A percentile compares a stretch with the other conserved stretches of the same genome.
These are phyloP conservation scores for Pentalonia nigronervosa DNA, from an alignment of 1,140 invertebrate genomes.

Conservation along the genomic window DNA sequence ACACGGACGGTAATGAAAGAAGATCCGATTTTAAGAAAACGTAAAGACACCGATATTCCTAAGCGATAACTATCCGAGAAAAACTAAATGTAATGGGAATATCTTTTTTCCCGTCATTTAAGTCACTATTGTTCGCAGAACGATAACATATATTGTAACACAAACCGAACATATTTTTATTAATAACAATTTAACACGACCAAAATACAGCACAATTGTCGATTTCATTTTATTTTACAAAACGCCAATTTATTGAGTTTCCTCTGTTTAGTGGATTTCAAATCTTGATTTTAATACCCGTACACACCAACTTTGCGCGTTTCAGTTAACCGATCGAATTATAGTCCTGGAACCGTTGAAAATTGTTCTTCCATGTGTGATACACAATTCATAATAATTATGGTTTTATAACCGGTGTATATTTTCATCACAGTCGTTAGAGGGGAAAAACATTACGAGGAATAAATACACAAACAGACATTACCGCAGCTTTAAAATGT, in stretches of 20 bases:
- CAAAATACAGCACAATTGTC: background rate
- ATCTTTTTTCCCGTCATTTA: background rate
- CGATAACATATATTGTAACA: too few relatives aligned
- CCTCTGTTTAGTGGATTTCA: background rate
- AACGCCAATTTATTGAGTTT: background rate
- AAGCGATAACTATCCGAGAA: too few relatives aligned
- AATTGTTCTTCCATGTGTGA: background rate
- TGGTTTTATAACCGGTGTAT: background rate
- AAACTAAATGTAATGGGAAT: background rate
- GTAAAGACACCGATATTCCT: too few relatives aligned
- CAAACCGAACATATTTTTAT: too few relatives aligned
- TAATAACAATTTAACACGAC: background rate
- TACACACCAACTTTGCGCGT: background rate
- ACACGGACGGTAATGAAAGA: too few relatives aligned
- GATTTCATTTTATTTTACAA: background rate
- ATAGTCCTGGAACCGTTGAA: too few relatives aligned
- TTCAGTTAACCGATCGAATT: background rate
- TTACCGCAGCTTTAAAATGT: constrained; percentile 14
- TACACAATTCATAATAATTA: constrained; percentile 49
- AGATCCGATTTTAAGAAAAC: too few relatives aligned
- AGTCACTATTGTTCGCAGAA: background rate
- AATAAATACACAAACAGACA: constrained; percentile 41
- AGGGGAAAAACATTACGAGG: background rate
- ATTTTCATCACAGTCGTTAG: constrained; percentile 46
- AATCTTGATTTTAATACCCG: background rate